Evolutionary conservation across 2,797 vertebrate species (phyloP), one percentile per base, ranked within the genome.

Genomic region (Rousettus madagascariensis): DNA sequence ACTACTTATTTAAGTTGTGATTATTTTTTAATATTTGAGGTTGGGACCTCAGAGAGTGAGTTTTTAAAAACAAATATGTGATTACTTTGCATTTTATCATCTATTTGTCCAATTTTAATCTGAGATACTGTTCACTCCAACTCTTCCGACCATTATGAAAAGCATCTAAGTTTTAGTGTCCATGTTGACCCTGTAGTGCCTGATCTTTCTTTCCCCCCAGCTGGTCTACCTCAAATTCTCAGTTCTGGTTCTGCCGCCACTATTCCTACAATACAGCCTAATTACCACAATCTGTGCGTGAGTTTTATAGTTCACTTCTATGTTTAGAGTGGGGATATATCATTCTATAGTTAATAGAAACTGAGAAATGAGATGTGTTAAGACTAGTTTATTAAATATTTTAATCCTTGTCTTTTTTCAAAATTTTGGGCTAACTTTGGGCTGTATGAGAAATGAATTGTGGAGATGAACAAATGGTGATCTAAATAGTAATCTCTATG

Each of bases 131-230:
- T 41, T 86, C 33, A 71, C 43, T 77, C 49, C n/a, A 85, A 68
- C 17, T 82, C 28, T 78, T 78, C 24, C 65, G 63, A 53, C 11
- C 20, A 63, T 71, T 22, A 3, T 20, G 26, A 63, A n/a, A 55
- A 57, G 16, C 53, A 53, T 84, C 46, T 11, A 10, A 26, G 49
- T 24, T 41, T 66, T 53, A 80, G 57, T 51, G 79, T 20, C 3
- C 57, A 5, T 46, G 36, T 12, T 65, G 19, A 55, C 46, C 17
- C 24, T 36, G 6, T 20, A 79, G n/a, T 61, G 30, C 9, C 24
- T n/a, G 7, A 53, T 22, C 30, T 36, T 78, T 41, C 15, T 11
- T 12, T 5, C 3, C 10, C 0, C 4, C 17, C 2, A 6, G 6
- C 24, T 12, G 6, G 16, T 11, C 6, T 33, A 43, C 22, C 75